Base-by-base conservation (phyloP, 1,140 invertebrate species). In the Lysiphlebus fabarum region DNA sequence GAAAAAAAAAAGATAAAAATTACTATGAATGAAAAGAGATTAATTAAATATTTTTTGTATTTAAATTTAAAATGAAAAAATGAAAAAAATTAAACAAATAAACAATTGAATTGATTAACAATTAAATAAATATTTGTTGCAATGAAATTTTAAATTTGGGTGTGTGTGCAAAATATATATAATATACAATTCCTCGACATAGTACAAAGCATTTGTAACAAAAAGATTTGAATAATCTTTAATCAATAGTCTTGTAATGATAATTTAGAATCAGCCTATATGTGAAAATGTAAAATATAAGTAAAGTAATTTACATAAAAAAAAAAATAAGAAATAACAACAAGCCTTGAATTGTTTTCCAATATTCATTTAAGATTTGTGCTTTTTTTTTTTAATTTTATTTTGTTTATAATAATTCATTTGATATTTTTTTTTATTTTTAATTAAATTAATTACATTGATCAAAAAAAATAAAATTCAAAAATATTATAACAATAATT, bases 401-500 rank as follows among this genome's bases (percentile, higher is more conserved):
- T n/a, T n/a, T n/a, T n/a, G n/a, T n/a, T n/a, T n/a, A n/a, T n/a
- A n/a, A n/a, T n/a, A n/a, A n/a, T n/a, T n/a, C n/a, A n/a, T n/a
- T n/a, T n/a, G n/a, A n/a, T n/a, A n/a, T n/a, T n/a, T n/a, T n/a
- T n/a, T n/a, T n/a, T n/a, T n/a, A n/a, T n/a, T n/a, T n/a, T n/a
- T n/a, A n/a, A n/a, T n/a, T n/a, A n/a, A n/a, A n/a, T n/a, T 5
- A 51, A 36, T 38, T 11, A 38, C 10, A 7, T 56, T 41, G 38
- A 51, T 42, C 49, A 36, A 64, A 42, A 61, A 56, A 55, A 57
- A n/a, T 33, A 38, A 53, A 64, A 51, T 65, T 64, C 66, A 61
- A 69, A 59, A 69, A 66, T 69, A 65, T 56, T 71, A 63, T 17
- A 1, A 17, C 17, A 17, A 17, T 47, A 47, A 47, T n/a, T n/a